Base-by-base conservation (phyloP, 2,888 invertebrate genomes). In the Drosophila greeni region DNA sequence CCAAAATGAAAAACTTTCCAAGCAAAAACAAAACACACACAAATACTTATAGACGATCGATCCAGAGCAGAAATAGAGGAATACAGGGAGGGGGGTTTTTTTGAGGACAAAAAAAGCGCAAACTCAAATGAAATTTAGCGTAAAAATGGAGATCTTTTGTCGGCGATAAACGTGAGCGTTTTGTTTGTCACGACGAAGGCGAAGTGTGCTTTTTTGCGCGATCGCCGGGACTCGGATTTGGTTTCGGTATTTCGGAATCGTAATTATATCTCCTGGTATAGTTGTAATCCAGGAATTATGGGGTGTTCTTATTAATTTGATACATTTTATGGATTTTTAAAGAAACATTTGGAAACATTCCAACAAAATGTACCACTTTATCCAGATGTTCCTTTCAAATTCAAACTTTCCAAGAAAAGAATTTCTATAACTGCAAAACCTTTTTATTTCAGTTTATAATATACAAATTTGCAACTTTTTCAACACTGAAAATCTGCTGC, bases 151-250 rank as follows among this genome's bases (percentile, higher is more conserved):
- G 86, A 86, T 86, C 85, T 84, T 83, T 78, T 76, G 80, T 80
- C 75, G 65, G 79, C 79, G 84, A 83, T 86, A 86, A 86, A 77
- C 85, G 85, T 83, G 86, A 86, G 86, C 86, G 85, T 86, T 78
- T 86, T 84, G 85, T 86, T 87, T 86, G 86, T 87, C 86, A 86
- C 86, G 86, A 79, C 82, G 59, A 58, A 43, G 55, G 29, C 55
- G 82, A 86, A 85, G 84, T 81, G 81, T 81, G 84, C 72, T 83
- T 81, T 81, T 82, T 82, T 80, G 77, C 80, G 79, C 78, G 79
- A 82, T 80, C 80, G 73, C 66, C 55, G 47, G 29, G 31, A 43
- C 24, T 40, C 48, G 53, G 48, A 62, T 62, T 52, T n/a, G 52
- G 42, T 29, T 43, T 45, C 29, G 16, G 45, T 45, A 61, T 51